Base-by-base conservation (phyloP, 2,888 invertebrate genomes). In the Hypomecis atomaria region DNA sequence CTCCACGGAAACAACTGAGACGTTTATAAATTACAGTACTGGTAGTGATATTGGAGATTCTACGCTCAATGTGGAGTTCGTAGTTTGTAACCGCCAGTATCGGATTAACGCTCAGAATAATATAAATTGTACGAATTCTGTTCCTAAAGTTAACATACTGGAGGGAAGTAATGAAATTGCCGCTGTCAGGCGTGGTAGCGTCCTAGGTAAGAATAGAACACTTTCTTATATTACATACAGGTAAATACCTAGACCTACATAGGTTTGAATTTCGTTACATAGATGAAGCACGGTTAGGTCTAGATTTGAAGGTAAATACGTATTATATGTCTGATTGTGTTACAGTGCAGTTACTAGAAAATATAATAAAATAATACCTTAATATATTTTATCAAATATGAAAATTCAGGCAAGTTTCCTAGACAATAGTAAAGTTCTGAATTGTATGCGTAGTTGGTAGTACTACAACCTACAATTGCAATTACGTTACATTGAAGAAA, bases 21-120 rank as follows among this genome's bases (percentile, higher is more conserved):
- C 73, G 47, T 76, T 78, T 60, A 78, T 79, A 68, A 84, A 80
- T 75, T 78, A 77, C 63, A 73, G 69, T 38, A 69, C 63, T 49
- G 69, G 67, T 59, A 67, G 69, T n/a, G 73, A 72, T 60, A 71
- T 71, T 53, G 72, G 71, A 63, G 73, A 75, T 56, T 63, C 78
- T 47, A 76, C 77, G 62, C 66, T 76, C 59, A 82, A 76, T 67
- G 69, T 73, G 45, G 83, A 82, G 60, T 72, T 81, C 47, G 72
- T 71, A 65, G 86, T 91, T 71, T 92, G 86, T 75, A 91, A 92
- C 72, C 83, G 74, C 66, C 90, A 88, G 67, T 92, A 89, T 71
- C 80, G 83, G 72, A 81, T 91, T 69, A 87, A 86, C 73, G 78
- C 77, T 59, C 78, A 79, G 63, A 84, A 82, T 60, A 81, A 80